Percentiles rank a stretch among this genome's conserved stretches.
Conservation (phyloP, 2,113 vertebrate genomes). For the Mus musculus region DNA sequence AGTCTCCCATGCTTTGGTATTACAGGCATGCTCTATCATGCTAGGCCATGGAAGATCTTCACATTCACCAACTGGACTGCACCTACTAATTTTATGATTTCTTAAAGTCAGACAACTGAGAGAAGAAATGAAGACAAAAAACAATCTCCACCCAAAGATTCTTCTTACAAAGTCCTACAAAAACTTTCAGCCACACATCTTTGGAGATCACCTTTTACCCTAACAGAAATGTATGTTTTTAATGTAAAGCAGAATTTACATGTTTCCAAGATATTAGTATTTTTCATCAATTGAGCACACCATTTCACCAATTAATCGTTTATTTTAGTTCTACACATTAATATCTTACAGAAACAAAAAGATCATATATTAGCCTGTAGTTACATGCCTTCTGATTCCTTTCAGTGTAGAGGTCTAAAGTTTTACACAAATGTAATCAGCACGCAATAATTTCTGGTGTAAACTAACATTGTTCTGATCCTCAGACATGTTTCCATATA, state of each 20-base stretch:
- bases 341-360: constrained; percentile 61
- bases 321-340: constrained; percentile 68
- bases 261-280: constrained; percentile 48
- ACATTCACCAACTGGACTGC: not conserved
- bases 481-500: constrained; percentile 44
- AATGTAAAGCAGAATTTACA: constrained; percentile 45
- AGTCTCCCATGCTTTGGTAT: not conserved
- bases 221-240: constrained; percentile 1
- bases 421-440: constrained; percentile 53
- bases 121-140: constrained; percentile 21
- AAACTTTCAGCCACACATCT: not conserved
- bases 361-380: constrained; percentile 44
- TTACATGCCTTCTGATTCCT: constrained; percentile 47
- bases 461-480: constrained; percentile 47
- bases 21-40: not conserved
- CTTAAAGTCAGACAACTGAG: constrained; percentile 12
- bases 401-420: not conserved
- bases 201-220: not conserved
- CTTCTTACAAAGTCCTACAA: not conserved
- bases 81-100: not conserved
- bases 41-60: not conserved
- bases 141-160: constrained; percentile 41
- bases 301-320: constrained; percentile 59
- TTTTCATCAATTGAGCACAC: constrained; percentile 47
- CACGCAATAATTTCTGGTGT: constrained; percentile 41